Evolutionary conservation across 2,888 invertebrate species (phyloP).

Genomic region (Oasisia sp.): DNA sequence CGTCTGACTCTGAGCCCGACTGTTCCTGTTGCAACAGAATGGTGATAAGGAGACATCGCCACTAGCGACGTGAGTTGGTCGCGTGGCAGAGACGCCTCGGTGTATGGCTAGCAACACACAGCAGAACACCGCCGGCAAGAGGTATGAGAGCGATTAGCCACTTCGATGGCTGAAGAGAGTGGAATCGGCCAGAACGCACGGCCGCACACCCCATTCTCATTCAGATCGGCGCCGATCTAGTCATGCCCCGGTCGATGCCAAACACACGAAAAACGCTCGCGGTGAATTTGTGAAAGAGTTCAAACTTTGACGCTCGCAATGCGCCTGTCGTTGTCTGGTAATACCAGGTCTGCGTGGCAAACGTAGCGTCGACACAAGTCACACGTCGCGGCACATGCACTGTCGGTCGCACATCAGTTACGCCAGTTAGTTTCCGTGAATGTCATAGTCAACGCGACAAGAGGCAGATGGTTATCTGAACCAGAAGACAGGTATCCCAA

Average conservation of each 20-base stretch:
- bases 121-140: background rate
- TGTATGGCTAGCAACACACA: background rate
- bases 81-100: background rate
- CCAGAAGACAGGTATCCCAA: background rate
- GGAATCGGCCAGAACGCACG: background rate
- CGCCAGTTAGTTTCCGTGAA: background rate
- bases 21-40: conserved; percentile 13
- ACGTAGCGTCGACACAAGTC: background rate
- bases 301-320: background rate
- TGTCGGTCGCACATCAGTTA: background rate
- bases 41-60: background rate
- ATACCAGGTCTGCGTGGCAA: background rate
- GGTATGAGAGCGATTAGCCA: background rate
- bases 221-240: background rate
- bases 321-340: background rate
- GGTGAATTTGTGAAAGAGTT: background rate
- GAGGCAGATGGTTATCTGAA: background rate
- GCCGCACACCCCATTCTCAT: background rate
- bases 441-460: background rate
- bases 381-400: background rate
- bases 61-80: background rate
- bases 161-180: background rate
- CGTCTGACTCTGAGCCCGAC: background rate
- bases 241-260: background rate
- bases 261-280: background rate